Conservation (phyloP, 2,888 invertebrate species). For the Sarcophaga variegata region DNA sequence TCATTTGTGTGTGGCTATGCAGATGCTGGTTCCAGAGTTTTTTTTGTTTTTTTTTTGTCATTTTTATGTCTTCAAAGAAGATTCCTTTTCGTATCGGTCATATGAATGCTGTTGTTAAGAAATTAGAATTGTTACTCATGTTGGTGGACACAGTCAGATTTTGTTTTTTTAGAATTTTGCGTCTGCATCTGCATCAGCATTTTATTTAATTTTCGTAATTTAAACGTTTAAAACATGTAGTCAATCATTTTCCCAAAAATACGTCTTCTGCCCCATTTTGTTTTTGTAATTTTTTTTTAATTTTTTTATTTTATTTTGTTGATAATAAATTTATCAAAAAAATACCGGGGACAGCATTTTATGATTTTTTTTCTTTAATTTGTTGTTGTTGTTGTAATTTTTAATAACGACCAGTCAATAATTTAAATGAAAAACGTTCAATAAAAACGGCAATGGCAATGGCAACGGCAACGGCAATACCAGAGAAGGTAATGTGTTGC, state of each 20-base stretch:
- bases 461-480: not conserved
- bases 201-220: not conserved
- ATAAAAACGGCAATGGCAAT: constrained; percentile 9
- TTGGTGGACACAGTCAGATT: too few species aligned
- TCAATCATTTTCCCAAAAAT: not conserved
- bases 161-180: not conserved
- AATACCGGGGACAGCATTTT: not conserved
- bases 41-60: too few species aligned
- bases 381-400: not conserved
- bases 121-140: too few species aligned
- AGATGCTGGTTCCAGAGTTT: not conserved
- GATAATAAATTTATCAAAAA: not conserved
- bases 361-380: not conserved
- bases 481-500: constrained; percentile 46
- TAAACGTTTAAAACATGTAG: not conserved
- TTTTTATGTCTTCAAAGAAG: not conserved
- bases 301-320: not conserved
- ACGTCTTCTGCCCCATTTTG: not conserved
- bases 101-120: not conserved
- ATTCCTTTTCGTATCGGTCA: not conserved
- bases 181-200: not conserved
- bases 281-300: not conserved
- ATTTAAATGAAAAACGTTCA: constrained; percentile 66
- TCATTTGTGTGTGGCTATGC: constrained; percentile 33
- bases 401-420: constrained; percentile 57